These are phyloP conservation scores for Thaumatotibia leucotreta DNA, from an alignment of 1,140 invertebrate species.

Conservation along the genomic window DNA sequence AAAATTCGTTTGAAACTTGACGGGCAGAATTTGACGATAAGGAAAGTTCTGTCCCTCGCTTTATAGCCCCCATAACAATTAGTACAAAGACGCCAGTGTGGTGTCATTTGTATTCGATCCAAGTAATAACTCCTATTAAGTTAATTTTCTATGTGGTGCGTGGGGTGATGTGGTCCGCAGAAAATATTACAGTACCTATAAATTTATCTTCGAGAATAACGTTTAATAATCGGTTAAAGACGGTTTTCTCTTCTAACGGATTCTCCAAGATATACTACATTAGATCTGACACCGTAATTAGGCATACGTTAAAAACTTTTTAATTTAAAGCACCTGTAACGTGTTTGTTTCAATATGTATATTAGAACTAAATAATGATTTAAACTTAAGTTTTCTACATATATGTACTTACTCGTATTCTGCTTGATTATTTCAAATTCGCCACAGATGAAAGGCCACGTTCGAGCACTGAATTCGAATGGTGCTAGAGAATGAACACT, in stretches of 20 bases:
- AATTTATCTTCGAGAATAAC: too few relatives aligned
- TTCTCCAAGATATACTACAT: too few relatives aligned
- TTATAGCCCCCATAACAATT: background rate
- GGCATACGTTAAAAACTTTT: too few relatives aligned
- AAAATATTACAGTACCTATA: background rate
- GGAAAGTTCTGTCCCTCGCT: background rate
- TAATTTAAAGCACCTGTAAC: too few relatives aligned
- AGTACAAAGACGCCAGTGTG: background rate
- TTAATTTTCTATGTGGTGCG: too few relatives aligned
- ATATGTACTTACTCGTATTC: background rate
- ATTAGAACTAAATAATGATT: too few relatives aligned
- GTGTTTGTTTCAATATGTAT: too few relatives aligned
- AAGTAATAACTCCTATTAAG: background rate
- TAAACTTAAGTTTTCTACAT: too few relatives aligned
- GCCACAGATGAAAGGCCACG: slow-evolving; percentile 42
- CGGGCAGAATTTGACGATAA: background rate
- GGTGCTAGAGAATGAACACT: slow-evolving; percentile 73
- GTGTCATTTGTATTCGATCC: background rate
- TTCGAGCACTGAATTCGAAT: slow-evolving; percentile 78
- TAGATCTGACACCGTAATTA: too few relatives aligned
- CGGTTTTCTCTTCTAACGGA: too few relatives aligned
- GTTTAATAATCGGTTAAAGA: too few relatives aligned
- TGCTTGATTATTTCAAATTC: background rate
- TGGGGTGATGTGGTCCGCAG: background rate
- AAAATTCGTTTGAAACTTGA: background rate